Conservation (phyloP, 2,888 invertebrate species). For the Lasioglossum calceatum region DNA sequence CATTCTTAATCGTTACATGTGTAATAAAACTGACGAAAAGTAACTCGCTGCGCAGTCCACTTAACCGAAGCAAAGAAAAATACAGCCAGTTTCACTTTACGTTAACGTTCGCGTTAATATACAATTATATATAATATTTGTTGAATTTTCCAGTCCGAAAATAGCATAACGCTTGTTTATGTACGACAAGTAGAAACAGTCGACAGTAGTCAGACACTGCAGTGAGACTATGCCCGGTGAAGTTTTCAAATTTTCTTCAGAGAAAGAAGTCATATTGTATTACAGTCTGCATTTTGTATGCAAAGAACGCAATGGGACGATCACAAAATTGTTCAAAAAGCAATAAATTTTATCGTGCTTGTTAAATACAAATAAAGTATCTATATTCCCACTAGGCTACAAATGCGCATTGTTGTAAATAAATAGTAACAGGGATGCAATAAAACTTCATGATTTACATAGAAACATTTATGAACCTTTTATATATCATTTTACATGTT, state of each 20-base stretch:
- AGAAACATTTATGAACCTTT: neutral
- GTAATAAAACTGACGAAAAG: neutral
- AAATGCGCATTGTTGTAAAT: neutral
- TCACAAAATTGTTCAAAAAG: neutral
- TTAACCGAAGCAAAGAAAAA: neutral
- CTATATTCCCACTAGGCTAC: neutral
- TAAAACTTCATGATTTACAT: neutral
- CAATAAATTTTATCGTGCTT: neutral
- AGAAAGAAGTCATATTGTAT: no score
- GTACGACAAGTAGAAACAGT: neutral
- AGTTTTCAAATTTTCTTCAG: neutral
- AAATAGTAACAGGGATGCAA: neutral
- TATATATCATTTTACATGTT: conserved; percentile 1
- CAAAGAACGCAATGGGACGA: neutral
- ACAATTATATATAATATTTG: neutral
- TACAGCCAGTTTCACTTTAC: neutral
- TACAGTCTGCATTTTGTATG: neutral
- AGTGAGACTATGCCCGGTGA: neutral
- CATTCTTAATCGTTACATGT: neutral
- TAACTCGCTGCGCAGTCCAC: neutral
- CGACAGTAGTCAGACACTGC: neutral
- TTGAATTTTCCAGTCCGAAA: neutral
- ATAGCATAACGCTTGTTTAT: neutral
- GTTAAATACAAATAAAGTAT: neutral
- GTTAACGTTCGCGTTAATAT: neutral